Percentiles rank a stretch among this genome's conserved stretches.
Conservation (phyloP, 2,797 vertebrate genomes). For the Microctenopoma steveboyesi region DNA sequence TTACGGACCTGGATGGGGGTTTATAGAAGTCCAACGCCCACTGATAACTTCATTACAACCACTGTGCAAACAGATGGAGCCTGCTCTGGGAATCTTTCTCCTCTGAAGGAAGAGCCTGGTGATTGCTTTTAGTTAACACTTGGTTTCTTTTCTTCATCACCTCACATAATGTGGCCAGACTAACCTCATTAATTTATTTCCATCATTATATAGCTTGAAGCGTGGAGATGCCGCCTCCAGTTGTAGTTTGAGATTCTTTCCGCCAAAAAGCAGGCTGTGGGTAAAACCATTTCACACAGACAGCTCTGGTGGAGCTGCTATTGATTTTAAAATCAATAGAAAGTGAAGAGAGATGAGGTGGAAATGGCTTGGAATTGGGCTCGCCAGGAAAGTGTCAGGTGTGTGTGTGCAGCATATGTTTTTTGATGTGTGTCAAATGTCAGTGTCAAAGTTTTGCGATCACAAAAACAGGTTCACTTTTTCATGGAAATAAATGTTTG, state of each 20-base stretch:
- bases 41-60: conserved; percentile 71
- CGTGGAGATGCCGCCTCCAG: conserved; percentile 23
- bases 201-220: conserved; percentile 44
- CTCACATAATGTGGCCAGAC: conserved; percentile 52
- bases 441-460: conserved; percentile 45
- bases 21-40: conserved; percentile 65
- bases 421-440: conserved; percentile 47
- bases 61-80: conserved; percentile 64
- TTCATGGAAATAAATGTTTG: not conserved
- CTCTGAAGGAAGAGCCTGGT: conserved; percentile 36
- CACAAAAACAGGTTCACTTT: conserved; percentile 24
- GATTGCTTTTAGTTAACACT: conserved; percentile 66
- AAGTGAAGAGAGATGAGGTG: conserved; percentile 81
- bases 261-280: conserved; percentile 30
- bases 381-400: conserved; percentile 59
- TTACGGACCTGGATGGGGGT: conserved; percentile 76
- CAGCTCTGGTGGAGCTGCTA: conserved; percentile 73
- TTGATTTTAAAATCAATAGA: conserved; percentile 86
- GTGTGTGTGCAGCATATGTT: conserved; percentile 33
- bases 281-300: conserved; percentile 55
- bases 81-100: conserved; percentile 49
- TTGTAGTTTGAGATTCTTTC: conserved; percentile 52
- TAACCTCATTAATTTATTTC: conserved; percentile 74
- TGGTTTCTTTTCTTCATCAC: conserved; percentile 48
- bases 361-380: conserved; percentile 77